These are phyloP conservation scores for Mesitornis unicolor DNA, from an alignment of 2,113 vertebrate species.

Conservation along the genomic window DNA sequence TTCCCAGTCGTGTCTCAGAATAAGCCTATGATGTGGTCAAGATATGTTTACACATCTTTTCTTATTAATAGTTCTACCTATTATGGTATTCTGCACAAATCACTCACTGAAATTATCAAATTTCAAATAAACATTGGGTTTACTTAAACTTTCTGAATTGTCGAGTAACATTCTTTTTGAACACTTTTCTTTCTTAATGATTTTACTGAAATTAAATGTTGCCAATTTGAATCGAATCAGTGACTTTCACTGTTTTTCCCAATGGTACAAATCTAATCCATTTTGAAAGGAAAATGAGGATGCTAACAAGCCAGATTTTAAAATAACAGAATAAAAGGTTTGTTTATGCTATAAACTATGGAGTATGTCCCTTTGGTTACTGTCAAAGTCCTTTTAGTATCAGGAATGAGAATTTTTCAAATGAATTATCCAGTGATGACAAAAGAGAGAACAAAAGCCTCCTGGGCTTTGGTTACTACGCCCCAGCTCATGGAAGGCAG, in stretches of 20 bases:
- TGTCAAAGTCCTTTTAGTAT: not conserved
- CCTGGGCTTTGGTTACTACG: not conserved
- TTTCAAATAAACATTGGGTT: not conserved
- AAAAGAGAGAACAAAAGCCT: not conserved
- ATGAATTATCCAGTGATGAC: not conserved
- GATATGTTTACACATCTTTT: not conserved
- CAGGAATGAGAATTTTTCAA: not conserved
- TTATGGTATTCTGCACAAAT: not conserved
- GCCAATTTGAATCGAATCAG: slow-evolving; percentile 14
- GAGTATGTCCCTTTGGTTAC: not conserved
- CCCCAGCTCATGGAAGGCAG: not conserved
- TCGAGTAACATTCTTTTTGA: not conserved
- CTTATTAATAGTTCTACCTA: not conserved
- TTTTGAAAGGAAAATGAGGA: slow-evolving; percentile 38
- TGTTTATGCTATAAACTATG: slow-evolving; percentile 11
- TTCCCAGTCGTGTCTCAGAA: not conserved
- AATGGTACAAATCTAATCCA: slow-evolving; percentile 37
- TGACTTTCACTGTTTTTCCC: not conserved
- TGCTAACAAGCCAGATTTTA: slow-evolving; percentile 21
- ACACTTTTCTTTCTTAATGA: slow-evolving; percentile 1
- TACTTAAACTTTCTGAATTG: not conserved
- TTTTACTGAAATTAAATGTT: slow-evolving; percentile 44
- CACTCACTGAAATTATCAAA: not conserved
- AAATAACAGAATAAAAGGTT: not conserved
- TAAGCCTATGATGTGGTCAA: not conserved